These are phyloP conservation scores for Urocynchramus pylzowi DNA, from an alignment of 2,113 vertebrate species.

Conservation along the genomic window DNA sequence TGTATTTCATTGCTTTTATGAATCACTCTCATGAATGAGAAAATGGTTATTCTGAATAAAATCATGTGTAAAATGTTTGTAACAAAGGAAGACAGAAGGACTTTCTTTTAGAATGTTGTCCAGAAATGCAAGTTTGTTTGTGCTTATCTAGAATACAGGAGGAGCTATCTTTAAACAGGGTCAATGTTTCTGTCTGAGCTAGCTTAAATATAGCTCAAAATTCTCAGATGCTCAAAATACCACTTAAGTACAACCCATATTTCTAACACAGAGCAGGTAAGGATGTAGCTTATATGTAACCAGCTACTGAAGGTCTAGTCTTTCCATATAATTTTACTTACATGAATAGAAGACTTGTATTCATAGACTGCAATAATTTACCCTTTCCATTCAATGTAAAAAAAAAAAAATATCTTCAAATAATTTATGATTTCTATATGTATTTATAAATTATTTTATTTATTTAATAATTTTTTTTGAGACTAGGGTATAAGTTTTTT, in stretches of 20 bases:
- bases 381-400: neutral
- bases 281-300: neutral
- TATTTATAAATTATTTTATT: neutral
- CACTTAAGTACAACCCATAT: neutral
- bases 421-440: neutral
- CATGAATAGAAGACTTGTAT: neutral
- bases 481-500: fast-evolving
- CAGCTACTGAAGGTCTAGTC: neutral
- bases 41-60: neutral
- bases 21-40: neutral
- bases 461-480: neutral
- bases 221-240: neutral
- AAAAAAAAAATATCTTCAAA: neutral
- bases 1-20: neutral
- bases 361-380: neutral
- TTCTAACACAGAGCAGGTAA: neutral
- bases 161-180: neutral
- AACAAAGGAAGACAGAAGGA: neutral
- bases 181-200: neutral
- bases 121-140: neutral
- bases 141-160: neutral
- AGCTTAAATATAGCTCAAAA: neutral
- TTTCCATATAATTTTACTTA: neutral
- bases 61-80: neutral
- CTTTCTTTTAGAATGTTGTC: neutral